phyloP scores from a whole-genome alignment of 2,888 invertebrate genomes.

The Polietes domitor region DNA sequence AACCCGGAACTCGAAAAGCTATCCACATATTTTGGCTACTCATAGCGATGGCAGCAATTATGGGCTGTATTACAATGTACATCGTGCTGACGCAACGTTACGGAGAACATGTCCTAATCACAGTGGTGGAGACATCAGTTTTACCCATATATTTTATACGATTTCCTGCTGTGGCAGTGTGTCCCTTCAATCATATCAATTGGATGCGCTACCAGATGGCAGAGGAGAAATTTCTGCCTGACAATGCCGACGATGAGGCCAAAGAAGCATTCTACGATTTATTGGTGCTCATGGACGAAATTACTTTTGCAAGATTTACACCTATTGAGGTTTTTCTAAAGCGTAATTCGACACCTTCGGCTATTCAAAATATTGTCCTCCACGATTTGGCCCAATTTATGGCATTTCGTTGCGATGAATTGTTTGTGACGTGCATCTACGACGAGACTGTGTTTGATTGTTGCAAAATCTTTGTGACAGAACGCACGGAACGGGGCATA shows the following conservation, averaged over 20 bases:
- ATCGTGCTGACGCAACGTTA: slow-evolving; percentile 69
- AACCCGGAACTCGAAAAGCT: slow-evolving; percentile 45
- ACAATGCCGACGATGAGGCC: slow-evolving; percentile 65
- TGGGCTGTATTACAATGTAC: slow-evolving; percentile 68
- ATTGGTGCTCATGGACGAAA: slow-evolving; percentile 69
- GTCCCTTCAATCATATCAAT: slow-evolving; percentile 75
- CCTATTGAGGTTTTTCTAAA: slow-evolving; percentile 63
- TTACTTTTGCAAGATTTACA: slow-evolving; percentile 69
- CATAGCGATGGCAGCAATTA: slow-evolving; percentile 64
- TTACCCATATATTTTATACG: slow-evolving; percentile 75
- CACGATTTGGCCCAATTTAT: slow-evolving; percentile 71
- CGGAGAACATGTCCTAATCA: slow-evolving; percentile 71
- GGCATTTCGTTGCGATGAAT: slow-evolving; percentile 79
- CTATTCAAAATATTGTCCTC: slow-evolving; percentile 70
- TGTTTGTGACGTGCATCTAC: slow-evolving; percentile 81
- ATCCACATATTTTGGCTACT: slow-evolving; percentile 72
- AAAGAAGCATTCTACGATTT: slow-evolving; percentile 70
- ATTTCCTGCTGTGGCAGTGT: slow-evolving; percentile 77
- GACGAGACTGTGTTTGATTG: slow-evolving; percentile 79
- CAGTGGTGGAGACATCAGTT: slow-evolving; percentile 75
- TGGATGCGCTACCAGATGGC: slow-evolving; percentile 74
- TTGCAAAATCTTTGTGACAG: slow-evolving; percentile 80
- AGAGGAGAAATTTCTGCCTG: slow-evolving; percentile 73
- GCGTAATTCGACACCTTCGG: slow-evolving; percentile 50
- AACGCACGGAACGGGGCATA: slow-evolving; percentile 80